Evolutionary conservation across 2,797 vertebrate species (phyloP), one percentile per base, ranked within the genome.

Genomic region (Chelmon rostratus): DNA sequence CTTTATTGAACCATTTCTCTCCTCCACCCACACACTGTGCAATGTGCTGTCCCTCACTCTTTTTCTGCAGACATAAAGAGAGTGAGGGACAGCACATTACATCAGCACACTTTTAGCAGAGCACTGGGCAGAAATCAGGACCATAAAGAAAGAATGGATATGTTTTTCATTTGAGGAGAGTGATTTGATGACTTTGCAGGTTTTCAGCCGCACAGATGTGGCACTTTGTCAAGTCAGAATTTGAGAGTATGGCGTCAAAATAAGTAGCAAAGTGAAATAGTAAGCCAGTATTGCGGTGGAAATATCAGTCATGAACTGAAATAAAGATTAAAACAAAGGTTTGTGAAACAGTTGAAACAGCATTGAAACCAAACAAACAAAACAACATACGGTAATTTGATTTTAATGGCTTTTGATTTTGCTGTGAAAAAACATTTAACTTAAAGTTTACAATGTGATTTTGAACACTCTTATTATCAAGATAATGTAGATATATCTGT

Each of bases 11-110:
- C 85, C 12, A 62, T 74, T 78, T 57, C 65, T 76, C 54, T 86
- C 80, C 78, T 86, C 92, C 91, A 66, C 91, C 91, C 90, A 91
- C 92, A 64, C 28, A 38, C 79, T 42, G 58, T 25, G 74, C 79
- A 82, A 74, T 74, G 76, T 78, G 88, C 86, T 83, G 64, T 78
- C 85, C 81, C 61, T 92, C 83, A 54, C 76, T 88, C 83, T 76
- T 77, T 90, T 88, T 89, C 76, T 77, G 77, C 82, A 37, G 78
- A 80, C 81, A 67, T 49, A 46, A 37, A 74, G 85, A 93, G 88
- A 47, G 86, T 89, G 79, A 6, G 59, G 40, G 37, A 66, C 76
- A 81, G 47, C 70, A 81, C 73, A 65, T 81, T 79, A 78, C 83
- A 69, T 93, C 93, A 93, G 92, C 91, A 88, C 65, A 47, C 71